Percentiles rank a stretch among this genome's conserved stretches.
phyloP scores from a whole-genome alignment of 2,113 vertebrate species.

The Sarotherodon lohbergeri region DNA sequence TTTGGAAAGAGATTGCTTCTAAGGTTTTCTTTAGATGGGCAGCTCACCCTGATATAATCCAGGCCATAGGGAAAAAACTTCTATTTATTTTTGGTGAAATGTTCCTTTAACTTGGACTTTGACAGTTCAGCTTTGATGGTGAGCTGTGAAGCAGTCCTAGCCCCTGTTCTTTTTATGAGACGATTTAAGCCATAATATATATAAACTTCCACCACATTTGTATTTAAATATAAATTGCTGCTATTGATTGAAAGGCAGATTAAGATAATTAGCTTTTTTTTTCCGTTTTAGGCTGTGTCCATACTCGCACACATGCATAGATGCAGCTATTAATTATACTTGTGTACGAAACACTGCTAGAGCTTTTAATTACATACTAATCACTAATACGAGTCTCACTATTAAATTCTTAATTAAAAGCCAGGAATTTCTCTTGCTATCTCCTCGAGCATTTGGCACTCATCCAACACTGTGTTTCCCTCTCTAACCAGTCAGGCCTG shows the following conservation, averaged over 20 bases:
- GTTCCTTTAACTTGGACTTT: not conserved
- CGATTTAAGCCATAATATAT: not conserved
- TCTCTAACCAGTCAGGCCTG: constrained; percentile 50
- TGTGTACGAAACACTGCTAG: constrained; percentile 39
- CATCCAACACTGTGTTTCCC: constrained; percentile 42
- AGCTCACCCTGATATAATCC: not conserved
- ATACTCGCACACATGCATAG: not conserved
- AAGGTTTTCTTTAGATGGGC: not conserved
- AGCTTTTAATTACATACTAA: constrained; percentile 68
- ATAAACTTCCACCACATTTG: not conserved
- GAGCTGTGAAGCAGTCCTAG: not conserved
- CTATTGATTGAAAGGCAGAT: not conserved
- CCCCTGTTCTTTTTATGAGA: not conserved
- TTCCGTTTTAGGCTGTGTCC: not conserved
- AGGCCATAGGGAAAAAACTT: rapidly evolving
- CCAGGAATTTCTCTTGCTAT: constrained; percentile 51
- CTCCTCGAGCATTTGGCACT: constrained; percentile 59
- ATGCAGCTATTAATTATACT: constrained; percentile 49
- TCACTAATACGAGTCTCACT: constrained; percentile 62
- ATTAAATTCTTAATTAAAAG: constrained; percentile 71
- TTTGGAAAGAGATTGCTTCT: not conserved
- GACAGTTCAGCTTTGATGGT: not conserved
- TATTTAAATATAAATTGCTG: not conserved
- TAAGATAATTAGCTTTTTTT: not conserved
- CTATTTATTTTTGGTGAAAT: not conserved